These are phyloP conservation scores for Unio pictorum DNA, from an alignment of 2,888 invertebrate species.

Conservation along the genomic window DNA sequence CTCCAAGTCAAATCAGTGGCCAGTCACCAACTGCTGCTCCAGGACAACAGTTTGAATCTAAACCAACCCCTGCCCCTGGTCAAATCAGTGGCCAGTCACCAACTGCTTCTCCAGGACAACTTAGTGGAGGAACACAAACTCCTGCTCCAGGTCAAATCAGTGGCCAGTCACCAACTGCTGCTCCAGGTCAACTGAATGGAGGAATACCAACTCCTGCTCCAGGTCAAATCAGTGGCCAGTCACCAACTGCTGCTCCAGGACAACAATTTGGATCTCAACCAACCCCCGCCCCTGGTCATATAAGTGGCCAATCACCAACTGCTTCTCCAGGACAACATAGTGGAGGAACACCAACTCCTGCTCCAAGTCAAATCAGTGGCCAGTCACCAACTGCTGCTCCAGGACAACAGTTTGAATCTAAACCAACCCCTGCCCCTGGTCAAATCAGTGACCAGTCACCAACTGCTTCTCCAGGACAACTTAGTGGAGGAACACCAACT, in stretches of 20 bases:
- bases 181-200: background rate
- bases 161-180: slow-evolving; percentile 3
- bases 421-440: slow-evolving; percentile 2
- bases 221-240: background rate
- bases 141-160: background rate
- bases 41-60: background rate
- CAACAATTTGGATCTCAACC: background rate
- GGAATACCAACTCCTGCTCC: background rate
- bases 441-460: too few species aligned
- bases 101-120: too few species aligned
- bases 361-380: slow-evolving; percentile 1
- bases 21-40: slow-evolving; percentile 10
- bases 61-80: too few species aligned
- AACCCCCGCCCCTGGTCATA: slow-evolving; percentile 5
- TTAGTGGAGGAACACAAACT: background rate
- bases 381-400: slow-evolving; percentile 3
- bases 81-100: too few species aligned
- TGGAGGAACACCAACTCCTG: slow-evolving; percentile 18
- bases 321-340: slow-evolving; percentile 3
- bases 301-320: slow-evolving; percentile 5
- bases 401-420: too few species aligned
- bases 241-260: slow-evolving; percentile 8
- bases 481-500: background rate
- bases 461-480: slow-evolving; percentile 16
- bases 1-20: slow-evolving; percentile 20